Conservation (phyloP, 2,888 invertebrate species). For the Unio pictorum region DNA sequence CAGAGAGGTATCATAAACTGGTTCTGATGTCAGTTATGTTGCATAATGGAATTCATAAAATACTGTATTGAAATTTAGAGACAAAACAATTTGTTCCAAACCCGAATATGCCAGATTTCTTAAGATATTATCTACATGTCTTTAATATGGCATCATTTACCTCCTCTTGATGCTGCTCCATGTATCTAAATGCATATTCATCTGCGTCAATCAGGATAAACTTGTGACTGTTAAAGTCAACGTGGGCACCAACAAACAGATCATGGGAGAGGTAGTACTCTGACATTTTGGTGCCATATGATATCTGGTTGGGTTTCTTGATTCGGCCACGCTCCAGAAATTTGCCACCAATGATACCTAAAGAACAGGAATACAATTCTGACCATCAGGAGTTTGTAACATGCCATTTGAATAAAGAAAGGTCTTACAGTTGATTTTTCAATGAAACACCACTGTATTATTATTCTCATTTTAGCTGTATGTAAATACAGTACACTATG, state of each 20-base stretch:
- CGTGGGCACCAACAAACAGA: conserved; percentile 67
- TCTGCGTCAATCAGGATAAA: conserved; percentile 71
- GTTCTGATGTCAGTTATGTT: too few relatives aligned
- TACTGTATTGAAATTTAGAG: too few relatives aligned
- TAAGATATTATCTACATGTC: neutral
- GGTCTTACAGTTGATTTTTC: too few relatives aligned
- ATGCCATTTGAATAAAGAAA: too few relatives aligned
- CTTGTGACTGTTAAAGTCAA: conserved; percentile 67
- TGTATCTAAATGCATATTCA: conserved; percentile 74
- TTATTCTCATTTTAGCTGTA: too few relatives aligned
- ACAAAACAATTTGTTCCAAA: conserved; percentile 1
- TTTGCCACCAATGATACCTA: conserved; percentile 71
- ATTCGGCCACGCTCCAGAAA: conserved; percentile 70
- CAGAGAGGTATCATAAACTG: too few relatives aligned
- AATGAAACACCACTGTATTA: too few relatives aligned
- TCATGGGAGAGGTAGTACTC: conserved; percentile 69
- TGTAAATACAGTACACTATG: too few relatives aligned
- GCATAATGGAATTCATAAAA: too few relatives aligned
- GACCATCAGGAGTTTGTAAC: too few relatives aligned
- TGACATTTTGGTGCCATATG: conserved; percentile 65
- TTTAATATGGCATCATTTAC: conserved; percentile 71
- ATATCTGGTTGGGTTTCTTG: conserved; percentile 76
- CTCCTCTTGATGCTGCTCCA: conserved; percentile 85
- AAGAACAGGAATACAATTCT: conserved; percentile 8
- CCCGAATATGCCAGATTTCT: neutral